A percentile compares a stretch with the other conserved stretches of the same genome.
These are phyloP conservation scores for Suillia variegata DNA, from an alignment of 2,888 invertebrate species.

Conservation along the genomic window DNA sequence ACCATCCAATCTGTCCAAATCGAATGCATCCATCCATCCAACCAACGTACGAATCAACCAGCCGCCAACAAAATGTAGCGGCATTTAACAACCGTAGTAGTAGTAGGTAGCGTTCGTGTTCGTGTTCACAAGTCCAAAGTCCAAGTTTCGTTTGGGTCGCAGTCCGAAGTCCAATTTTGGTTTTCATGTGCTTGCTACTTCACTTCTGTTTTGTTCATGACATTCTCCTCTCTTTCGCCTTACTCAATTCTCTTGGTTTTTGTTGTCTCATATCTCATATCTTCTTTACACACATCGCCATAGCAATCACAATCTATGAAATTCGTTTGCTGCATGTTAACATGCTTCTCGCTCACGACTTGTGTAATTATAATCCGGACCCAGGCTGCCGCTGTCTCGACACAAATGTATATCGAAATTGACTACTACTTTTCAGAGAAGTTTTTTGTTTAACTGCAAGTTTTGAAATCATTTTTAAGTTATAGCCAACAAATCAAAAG, in stretches of 20 bases:
- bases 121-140: slow-evolving; percentile 45
- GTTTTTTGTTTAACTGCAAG: no score
- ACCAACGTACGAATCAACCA: slow-evolving; percentile 20
- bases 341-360: no score
- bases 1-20: slow-evolving; percentile 7
- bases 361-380: no score
- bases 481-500: no score
- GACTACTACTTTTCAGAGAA: no score
- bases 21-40: no score
- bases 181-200: slow-evolving; percentile 8
- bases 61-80: slow-evolving; percentile 3
- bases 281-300: background rate
- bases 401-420: no score
- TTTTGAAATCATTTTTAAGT: no score
- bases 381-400: no score
- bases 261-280: background rate
- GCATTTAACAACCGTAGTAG: slow-evolving; percentile 20
- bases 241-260: background rate
- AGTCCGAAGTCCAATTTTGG: slow-evolving; percentile 52
- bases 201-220: slow-evolving; percentile 26
- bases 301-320: no score
- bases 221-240: slow-evolving; percentile 6
- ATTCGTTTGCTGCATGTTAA: no score
- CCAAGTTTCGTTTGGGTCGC: slow-evolving; percentile 50
- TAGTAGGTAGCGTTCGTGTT: background rate